phyloP scores from a whole-genome alignment of 2,797 vertebrate species.

The Hippocampus kuda region DNA sequence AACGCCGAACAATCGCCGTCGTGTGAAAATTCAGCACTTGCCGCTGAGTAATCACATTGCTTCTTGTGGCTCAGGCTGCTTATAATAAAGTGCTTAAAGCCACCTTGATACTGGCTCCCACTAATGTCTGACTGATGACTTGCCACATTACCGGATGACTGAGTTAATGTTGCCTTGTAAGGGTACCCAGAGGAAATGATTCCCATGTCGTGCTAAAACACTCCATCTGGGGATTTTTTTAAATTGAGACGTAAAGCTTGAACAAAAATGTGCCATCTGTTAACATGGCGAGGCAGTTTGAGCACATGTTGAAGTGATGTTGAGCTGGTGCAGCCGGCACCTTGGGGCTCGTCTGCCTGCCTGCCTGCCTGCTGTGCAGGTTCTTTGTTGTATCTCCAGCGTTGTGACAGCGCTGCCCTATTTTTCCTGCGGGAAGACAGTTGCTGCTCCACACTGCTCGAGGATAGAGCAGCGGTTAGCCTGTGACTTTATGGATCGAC shows the following conservation, averaged over 20 bases:
- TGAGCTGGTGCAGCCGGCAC: constrained; percentile 17
- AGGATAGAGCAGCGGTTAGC: neutral
- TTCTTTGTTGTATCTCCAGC: constrained; percentile 22
- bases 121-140: constrained; percentile 16
- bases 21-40: neutral
- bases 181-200: constrained; percentile 26
- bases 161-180: constrained; percentile 6
- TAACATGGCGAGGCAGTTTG: constrained; percentile 24
- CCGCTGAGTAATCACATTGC: constrained; percentile 32
- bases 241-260: constrained; percentile 24
- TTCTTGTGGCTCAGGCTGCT: constrained; percentile 11
- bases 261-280: constrained; percentile 25
- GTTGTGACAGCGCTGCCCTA: neutral
- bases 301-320: constrained; percentile 19
- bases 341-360: constrained; percentile 12
- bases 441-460: neutral
- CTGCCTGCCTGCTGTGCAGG: constrained; percentile 11
- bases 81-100: constrained; percentile 22
- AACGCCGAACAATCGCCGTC: neutral
- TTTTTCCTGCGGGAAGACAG: neutral
- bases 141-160: constrained; percentile 17
- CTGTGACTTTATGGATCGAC: constrained; percentile 5
- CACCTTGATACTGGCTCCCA: constrained; percentile 5
- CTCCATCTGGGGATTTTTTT: constrained; percentile 28
- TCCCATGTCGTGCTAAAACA: constrained; percentile 15